phyloP scores from a whole-genome alignment of 2,797 vertebrate genomes.

The Trachops cirrhosus region DNA sequence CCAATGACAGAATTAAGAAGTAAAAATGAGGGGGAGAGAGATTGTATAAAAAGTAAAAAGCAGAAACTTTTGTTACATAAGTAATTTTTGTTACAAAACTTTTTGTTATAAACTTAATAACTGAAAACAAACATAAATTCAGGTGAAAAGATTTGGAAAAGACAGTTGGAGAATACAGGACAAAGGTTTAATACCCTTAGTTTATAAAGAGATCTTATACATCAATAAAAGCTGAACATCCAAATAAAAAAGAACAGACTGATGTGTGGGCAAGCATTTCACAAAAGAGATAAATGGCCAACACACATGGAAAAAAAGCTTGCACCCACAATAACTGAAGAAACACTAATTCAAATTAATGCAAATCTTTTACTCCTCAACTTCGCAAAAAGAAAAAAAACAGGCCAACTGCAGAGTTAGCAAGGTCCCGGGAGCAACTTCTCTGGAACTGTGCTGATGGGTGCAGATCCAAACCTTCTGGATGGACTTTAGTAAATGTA shows the following conservation, averaged over 20 bases:
- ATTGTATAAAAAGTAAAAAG: not conserved
- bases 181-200: not conserved
- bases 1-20: not conserved
- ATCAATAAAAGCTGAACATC: not conserved
- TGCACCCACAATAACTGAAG: not conserved
- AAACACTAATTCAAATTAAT: not conserved
- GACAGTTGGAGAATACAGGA: not conserved
- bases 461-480: not conserved
- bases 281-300: not conserved
- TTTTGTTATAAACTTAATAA: not conserved
- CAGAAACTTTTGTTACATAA: not conserved
- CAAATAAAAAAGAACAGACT: not conserved
- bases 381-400: not conserved
- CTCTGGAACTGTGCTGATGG: too few species aligned
- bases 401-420: not conserved
- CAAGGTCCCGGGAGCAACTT: not conserved
- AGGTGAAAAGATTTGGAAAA: not conserved
- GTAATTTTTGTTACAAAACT: too few species aligned
- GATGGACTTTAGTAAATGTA: not conserved
- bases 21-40: not conserved
- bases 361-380: not conserved
- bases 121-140: not conserved
- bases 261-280: not conserved
- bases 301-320: not conserved
- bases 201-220: not conserved